Base-by-base conservation (phyloP, 2,888 invertebrate genomes). In the Agrotis segetum region DNA sequence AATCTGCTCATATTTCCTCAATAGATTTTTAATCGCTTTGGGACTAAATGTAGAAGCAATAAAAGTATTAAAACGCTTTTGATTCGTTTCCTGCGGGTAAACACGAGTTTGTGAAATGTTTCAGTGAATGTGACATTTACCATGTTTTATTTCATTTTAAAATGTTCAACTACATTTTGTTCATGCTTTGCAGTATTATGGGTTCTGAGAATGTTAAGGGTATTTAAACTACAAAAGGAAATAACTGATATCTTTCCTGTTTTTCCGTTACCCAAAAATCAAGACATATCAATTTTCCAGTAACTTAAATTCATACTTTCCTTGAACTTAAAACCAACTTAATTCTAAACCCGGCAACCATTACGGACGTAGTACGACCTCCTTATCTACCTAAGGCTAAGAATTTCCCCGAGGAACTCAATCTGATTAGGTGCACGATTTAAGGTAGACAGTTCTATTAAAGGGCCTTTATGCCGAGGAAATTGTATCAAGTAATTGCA, bases 371-470 rank as follows among this genome's bases (percentile, higher is more conserved):
- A 62, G 3, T 52, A 17, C 49, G 21, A 7, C 14, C 19, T 50
- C 40, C 60, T 68, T 67, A 67, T 64, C 55, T 64, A 44, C 55
- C 24, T 69, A 34, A 40, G 29, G 14, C 55, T 29, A n/a, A 55
- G 16, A 67, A 79, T 79, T 79, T 79, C 80, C 80, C 79, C 9
- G 16, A 67, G 71, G 80, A 58, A 44, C 53, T 46, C 44, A 74
- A 55, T 67, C 50, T 71, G 62, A 71, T 71, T 71, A 67, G 24
- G 47, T 21, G 55, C 49, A 67, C 53, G 67, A 67, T 67, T 77
- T 64, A 44, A 77, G 47, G 55, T 24, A 62, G 68, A 69, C 69
- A 79, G 61, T 52, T 79, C 77, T 44, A 66, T 78, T 65, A 77
- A 40, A 40, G 3, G 16, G 24, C 24, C n/a, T 47, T 56, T 59